Percentiles rank a stretch among this genome's conserved stretches.
Conservation (phyloP, 1,140 invertebrate genomes). For the Drosophila oshimai region DNA sequence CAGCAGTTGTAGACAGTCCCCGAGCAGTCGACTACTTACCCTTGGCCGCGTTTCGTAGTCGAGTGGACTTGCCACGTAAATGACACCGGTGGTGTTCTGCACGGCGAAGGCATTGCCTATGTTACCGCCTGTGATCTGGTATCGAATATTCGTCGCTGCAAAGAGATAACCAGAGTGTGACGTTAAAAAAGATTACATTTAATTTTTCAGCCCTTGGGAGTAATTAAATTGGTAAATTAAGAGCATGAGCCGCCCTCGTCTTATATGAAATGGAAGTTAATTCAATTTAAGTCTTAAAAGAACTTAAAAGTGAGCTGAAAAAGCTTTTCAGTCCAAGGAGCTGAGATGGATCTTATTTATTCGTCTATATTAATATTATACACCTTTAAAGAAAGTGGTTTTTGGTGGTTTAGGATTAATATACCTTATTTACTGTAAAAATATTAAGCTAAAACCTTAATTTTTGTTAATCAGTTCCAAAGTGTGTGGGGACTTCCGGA, state of each 20-base stretch:
- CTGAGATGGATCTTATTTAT: neutral
- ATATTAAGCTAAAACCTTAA: neutral
- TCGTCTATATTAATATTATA: neutral
- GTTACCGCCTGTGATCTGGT: conserved; percentile 91
- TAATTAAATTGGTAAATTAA: conserved; percentile 13
- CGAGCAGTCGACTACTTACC: conserved; percentile 83
- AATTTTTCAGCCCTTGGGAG: neutral
- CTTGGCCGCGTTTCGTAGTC: conserved; percentile 90
- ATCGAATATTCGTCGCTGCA: conserved; percentile 89
- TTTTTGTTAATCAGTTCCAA: too few relatives aligned
- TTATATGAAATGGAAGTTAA: conserved; percentile 33
- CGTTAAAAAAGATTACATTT: conserved; percentile 4
- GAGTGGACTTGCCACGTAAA: conserved; percentile 88
- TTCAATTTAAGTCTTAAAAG: conserved; percentile 8
- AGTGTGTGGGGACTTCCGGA: too few relatives aligned
- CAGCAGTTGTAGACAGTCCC: conserved; percentile 1
- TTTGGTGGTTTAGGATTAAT: too few relatives aligned
- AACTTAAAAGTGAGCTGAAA: conserved; percentile 14
- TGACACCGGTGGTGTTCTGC: conserved; percentile 88
- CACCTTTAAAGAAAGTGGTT: neutral
- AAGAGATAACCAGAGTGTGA: conserved; percentile 27
- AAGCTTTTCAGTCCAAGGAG: neutral
- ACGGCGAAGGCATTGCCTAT: conserved; percentile 90
- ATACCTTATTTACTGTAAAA: neutral
- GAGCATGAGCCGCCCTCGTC: neutral